Conservation (phyloP, 2,888 invertebrate genomes). For the Zaprionus obscuricornis region DNA sequence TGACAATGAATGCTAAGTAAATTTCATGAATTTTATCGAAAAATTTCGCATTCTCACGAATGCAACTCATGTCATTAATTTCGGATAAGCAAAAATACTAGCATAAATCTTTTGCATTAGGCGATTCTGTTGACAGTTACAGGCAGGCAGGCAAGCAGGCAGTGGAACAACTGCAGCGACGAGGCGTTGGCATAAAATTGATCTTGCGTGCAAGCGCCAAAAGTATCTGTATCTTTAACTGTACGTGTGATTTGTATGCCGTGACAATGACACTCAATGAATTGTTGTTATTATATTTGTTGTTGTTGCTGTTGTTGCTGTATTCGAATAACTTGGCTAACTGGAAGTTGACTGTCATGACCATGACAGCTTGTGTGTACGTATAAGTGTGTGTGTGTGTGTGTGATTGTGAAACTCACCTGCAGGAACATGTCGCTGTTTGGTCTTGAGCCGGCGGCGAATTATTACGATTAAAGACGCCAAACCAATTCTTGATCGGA, state of each 20-base stretch:
- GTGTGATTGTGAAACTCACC: slow-evolving; percentile 54
- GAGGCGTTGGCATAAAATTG: slow-evolving; percentile 21
- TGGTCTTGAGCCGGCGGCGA: slow-evolving; percentile 84
- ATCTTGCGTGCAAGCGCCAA: slow-evolving; percentile 22
- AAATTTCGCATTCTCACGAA: background rate
- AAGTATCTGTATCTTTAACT: slow-evolving; percentile 53
- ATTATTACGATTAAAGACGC: slow-evolving; percentile 86
- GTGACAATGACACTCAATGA: slow-evolving; percentile 62
- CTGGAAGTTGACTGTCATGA: slow-evolving; percentile 64
- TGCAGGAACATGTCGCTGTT: slow-evolving; percentile 79
- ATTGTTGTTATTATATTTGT: slow-evolving; percentile 9
- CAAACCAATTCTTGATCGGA: slow-evolving; percentile 85
- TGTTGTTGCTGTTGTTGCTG: slow-evolving; percentile 14
- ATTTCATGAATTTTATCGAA: too few relatives aligned
- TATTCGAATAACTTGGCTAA: slow-evolving; percentile 49
- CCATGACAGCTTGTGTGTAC: slow-evolving; percentile 57
- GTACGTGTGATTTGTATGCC: slow-evolving; percentile 60
- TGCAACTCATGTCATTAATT: slow-evolving; percentile 5
- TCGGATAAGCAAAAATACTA: slow-evolving; percentile 10
- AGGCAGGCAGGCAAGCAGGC: slow-evolving; percentile 4
- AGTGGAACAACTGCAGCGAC: too few relatives aligned
- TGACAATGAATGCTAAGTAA: too few relatives aligned
- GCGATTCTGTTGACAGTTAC: slow-evolving; percentile 9
- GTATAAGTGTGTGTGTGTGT: slow-evolving; percentile 13
- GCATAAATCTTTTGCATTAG: background rate